Conservation (phyloP, 2,797 vertebrate species). For the Falco berigora region DNA sequence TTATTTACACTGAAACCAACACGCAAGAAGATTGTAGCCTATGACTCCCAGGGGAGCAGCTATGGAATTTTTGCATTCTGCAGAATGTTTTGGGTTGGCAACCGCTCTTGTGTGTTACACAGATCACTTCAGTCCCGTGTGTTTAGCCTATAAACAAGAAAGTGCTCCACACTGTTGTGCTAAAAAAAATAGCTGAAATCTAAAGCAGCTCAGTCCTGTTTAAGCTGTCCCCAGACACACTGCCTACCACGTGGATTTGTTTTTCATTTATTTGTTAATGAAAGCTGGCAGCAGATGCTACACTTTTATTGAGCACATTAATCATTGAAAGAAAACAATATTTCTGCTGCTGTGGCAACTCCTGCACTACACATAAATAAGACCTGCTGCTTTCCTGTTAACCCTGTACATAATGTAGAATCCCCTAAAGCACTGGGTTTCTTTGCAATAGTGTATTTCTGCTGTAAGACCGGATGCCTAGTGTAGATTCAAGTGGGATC, state of each 20-base stretch:
- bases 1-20: slow-evolving; percentile 53
- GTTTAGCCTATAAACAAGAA: slow-evolving; percentile 79
- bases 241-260: slow-evolving; percentile 64
- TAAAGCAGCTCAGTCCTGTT: slow-evolving; percentile 75
- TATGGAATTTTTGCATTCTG: slow-evolving; percentile 40
- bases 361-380: slow-evolving; percentile 8
- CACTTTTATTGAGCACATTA: slow-evolving; percentile 56
- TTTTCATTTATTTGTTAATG: slow-evolving; percentile 73
- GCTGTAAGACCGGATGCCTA: neutral
- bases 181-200: slow-evolving; percentile 70
- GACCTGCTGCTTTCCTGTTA: slow-evolving; percentile 13
- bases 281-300: slow-evolving; percentile 65
- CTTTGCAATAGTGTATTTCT: neutral
- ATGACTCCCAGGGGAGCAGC: neutral
- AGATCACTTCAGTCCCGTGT: slow-evolving; percentile 63
- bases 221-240: slow-evolving; percentile 71
- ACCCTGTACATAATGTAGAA: neutral
- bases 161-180: slow-evolving; percentile 68
- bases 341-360: slow-evolving; percentile 49
- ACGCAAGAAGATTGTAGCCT: slow-evolving; percentile 27
- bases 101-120: slow-evolving; percentile 39
- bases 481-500: neutral
- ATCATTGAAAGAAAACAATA: slow-evolving; percentile 53
- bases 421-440: neutral
- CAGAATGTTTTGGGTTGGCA: slow-evolving; percentile 74